A percentile compares a stretch with the other conserved stretches of the same genome.
Conservation (phyloP, 2,888 invertebrate genomes). For the Danaus chrysippus region DNA sequence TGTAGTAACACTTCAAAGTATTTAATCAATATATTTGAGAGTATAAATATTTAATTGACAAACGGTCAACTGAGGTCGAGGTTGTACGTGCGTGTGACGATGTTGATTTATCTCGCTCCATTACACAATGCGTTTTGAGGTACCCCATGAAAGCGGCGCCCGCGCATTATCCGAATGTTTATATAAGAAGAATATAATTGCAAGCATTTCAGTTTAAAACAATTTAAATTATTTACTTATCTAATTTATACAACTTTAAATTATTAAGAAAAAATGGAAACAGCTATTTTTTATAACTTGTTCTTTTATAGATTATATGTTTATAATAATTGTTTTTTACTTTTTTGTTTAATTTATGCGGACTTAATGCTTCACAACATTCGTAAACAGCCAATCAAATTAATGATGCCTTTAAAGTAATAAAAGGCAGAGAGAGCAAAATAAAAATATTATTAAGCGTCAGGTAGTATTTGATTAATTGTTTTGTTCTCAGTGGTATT, state of each 20-base stretch:
- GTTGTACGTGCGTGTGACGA: slow-evolving; percentile 57
- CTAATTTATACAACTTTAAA: too few relatives aligned
- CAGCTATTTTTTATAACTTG: too few relatives aligned
- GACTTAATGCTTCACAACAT: background rate
- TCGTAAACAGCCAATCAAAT: background rate
- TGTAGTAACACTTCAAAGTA: background rate
- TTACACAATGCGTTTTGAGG: slow-evolving; percentile 63
- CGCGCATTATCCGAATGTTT: slow-evolving; percentile 36
- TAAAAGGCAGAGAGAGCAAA: background rate
- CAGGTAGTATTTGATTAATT: slow-evolving; percentile 8
- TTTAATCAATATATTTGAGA: background rate
- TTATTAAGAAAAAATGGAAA: too few relatives aligned
- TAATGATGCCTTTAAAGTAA: background rate
- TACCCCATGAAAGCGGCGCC: slow-evolving; percentile 36
- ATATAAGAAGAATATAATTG: too few relatives aligned
- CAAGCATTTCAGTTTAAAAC: too few relatives aligned
- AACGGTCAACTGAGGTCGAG: slow-evolving; percentile 43
- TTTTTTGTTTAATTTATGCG: too few relatives aligned
- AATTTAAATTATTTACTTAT: too few relatives aligned
- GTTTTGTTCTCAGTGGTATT: slow-evolving; percentile 27
- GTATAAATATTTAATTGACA: slow-evolving; percentile 17
- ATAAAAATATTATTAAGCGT: background rate
- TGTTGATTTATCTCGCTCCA: slow-evolving; percentile 70
- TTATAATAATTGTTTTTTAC: too few relatives aligned
- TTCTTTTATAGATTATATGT: too few relatives aligned